phyloP scores from a whole-genome alignment of 1,140 invertebrate species.

The Lordiphosa collinella region DNA sequence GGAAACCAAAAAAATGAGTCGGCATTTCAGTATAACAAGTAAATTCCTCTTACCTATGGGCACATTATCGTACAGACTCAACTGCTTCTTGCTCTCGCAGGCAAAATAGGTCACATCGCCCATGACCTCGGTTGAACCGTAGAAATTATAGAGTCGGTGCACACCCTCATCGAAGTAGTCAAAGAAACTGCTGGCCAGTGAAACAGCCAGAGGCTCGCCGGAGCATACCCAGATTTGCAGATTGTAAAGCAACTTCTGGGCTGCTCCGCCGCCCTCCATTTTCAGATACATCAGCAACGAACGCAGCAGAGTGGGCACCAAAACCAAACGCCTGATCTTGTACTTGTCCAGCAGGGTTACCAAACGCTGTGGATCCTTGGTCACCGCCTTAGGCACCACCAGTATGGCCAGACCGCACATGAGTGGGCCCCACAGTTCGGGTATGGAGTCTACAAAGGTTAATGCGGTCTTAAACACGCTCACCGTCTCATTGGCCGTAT shows the following conservation, averaged over 20 bases:
- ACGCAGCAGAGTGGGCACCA: slow-evolving; percentile 90
- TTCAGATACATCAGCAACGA: slow-evolving; percentile 87
- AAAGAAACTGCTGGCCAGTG: slow-evolving; percentile 87
- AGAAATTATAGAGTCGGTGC: slow-evolving; percentile 89
- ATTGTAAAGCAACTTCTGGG: slow-evolving; percentile 80
- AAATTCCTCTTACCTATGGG: slow-evolving; percentile 85
- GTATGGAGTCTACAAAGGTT: slow-evolving; percentile 92
- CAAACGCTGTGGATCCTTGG: slow-evolving; percentile 87
- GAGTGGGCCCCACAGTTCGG: slow-evolving; percentile 91
- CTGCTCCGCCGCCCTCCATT: slow-evolving; percentile 79
- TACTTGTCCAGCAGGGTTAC: slow-evolving; percentile 85
- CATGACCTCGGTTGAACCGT: slow-evolving; percentile 94
- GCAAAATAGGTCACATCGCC: slow-evolving; percentile 88
- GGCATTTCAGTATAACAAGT: neutral
- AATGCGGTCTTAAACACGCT: slow-evolving; percentile 93
- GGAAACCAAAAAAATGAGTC: slow-evolving; percentile 80
- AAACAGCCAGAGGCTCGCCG: slow-evolving; percentile 86
- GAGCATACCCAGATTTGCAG: slow-evolving; percentile 91
- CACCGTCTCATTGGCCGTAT: slow-evolving; percentile 82
- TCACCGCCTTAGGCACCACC: slow-evolving; percentile 85
- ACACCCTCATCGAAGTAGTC: slow-evolving; percentile 83
- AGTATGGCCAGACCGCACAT: slow-evolving; percentile 85
- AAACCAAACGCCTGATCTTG: slow-evolving; percentile 87
- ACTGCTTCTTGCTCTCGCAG: slow-evolving; percentile 81
- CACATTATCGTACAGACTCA: slow-evolving; percentile 84